Base-by-base conservation (phyloP, 92 coral and sea anemone genomes). In the Porites evermanni region DNA sequence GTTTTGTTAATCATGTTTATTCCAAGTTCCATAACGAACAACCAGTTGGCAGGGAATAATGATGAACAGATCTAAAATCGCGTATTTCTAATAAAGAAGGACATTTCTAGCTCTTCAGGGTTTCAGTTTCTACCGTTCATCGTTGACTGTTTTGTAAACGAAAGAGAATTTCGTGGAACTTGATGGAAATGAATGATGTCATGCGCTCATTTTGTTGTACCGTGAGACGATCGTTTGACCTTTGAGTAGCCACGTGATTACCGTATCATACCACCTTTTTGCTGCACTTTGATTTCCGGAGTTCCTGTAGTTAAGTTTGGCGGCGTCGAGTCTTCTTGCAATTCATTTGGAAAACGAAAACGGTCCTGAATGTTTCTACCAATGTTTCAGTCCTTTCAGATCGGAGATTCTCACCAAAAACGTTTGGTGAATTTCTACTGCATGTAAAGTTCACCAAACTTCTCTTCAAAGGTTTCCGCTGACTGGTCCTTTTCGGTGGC, bases 221-320 rank as follows among this genome's bases (percentile, higher is more conserved):
- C 5, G 47, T 38, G 6, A 38, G 47, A 38, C 47, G 47, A 38
- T 38, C 47, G 47, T 38, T 69, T 81, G 77, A 81, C 77, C 85
- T 69, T 79, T 18, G 67, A 26, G n/a, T 19, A 32, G 67, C 2
- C 77, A 68, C 85, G 85, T 81, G 85, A 56, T 50, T 23, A 70
- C 47, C 5, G 0, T 19, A 70, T 81, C 77, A 81, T 77, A 53
- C 85, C 59, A 79, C 82, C 12, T 20, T 54, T 54, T 54, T 52
- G 11, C 53, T 7, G 63, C 14, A 60, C 4, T 64, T 54, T 59
- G 67, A 24, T 54, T 38, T 53, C 23, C 1, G 58, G 67, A 12
- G 24, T 38, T 38, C 47, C 0, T 38, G 7, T 0, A 38, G 47
- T 38, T 29, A 24, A 19, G 53, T 53, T 74, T 53, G 17, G n/a